Base-by-base conservation (phyloP, 2,888 invertebrate genomes). In the Plemyria rubiginata region DNA sequence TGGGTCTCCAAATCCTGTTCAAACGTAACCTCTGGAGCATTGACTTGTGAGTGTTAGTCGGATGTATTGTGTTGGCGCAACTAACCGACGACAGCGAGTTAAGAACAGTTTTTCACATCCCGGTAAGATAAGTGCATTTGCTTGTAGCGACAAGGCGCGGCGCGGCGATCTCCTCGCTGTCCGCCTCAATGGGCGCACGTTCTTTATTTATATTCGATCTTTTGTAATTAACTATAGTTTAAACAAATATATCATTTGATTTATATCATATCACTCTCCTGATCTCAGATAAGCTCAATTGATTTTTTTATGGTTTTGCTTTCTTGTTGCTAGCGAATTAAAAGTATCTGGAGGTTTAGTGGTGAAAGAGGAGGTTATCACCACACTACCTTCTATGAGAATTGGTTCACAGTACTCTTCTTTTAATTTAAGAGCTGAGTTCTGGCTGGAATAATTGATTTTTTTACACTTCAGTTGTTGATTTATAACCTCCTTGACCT, bases 111-210 rank as follows among this genome's bases (percentile, higher is more conserved):
- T 90, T 89, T 90, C 90, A 89, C 88, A 84, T 87, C 84, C 85
- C 87, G 83, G 87, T 86, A 82, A 90, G 90, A 90, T 93, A 93
- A 93, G 93, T 93, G 93, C 93, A 90, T 93, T 93, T 92, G 87
- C 93, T 92, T 93, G 93, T 93, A 86, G 84, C 85, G 80, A 88
- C 92, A 87, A 79, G 91, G 84, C 90, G 86, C 87, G 87, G 78
- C 85, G 85, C 84, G 80, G 88, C 75, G 88, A 82, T 83, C 87
- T 85, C 82, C 79, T 80, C 81, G 82, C 83, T 78, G 78, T 76
- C 85, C 84, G 88, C 84, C 85, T 86, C 85, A 84, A 86, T 88
- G 87, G 86, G 78, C 84, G 85, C 81, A 79, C 83, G 80, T 86
- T 84, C 86, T 88, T 88, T 90, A 90, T 91, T 90, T 90, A 90